Percentiles rank a stretch among this genome's conserved stretches.
These are phyloP conservation scores for Sarcophaga caerulescens DNA, from an alignment of 2,888 invertebrate species.

Conservation along the genomic window DNA sequence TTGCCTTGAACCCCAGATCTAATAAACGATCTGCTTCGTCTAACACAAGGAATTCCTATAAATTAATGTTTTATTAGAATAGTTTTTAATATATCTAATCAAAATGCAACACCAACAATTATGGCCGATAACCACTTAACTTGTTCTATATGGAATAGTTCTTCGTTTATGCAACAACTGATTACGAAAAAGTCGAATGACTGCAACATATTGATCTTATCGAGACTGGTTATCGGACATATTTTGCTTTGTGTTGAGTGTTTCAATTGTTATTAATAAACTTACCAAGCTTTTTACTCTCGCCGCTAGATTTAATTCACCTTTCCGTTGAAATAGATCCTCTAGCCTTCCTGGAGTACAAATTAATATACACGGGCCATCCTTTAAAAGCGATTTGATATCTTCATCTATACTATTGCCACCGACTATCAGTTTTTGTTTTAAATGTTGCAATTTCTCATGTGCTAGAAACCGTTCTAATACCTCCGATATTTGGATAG, in stretches of 20 bases:
- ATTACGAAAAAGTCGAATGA: too few relatives aligned
- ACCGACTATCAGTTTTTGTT: slow-evolving; percentile 88
- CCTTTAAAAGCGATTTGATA: slow-evolving; percentile 84
- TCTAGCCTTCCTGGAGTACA: slow-evolving; percentile 97
- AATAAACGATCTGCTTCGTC: slow-evolving; percentile 98
- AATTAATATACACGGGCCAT: slow-evolving; percentile 92
- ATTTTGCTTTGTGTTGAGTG: too few relatives aligned
- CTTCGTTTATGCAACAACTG: too few relatives aligned
- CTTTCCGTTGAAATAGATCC: slow-evolving; percentile 89
- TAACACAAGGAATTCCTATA: slow-evolving; percentile 92
- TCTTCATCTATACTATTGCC: slow-evolving; percentile 91
- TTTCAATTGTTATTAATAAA: neutral
- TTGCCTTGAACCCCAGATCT: slow-evolving; percentile 94
- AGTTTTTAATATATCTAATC: neutral
- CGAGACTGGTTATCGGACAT: too few relatives aligned
- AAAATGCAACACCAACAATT: neutral
- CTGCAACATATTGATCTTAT: too few relatives aligned
- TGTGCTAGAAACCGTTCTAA: slow-evolving; percentile 82
- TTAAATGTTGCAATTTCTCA: slow-evolving; percentile 81
- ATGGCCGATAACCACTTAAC: neutral
- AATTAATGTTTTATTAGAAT: neutral
- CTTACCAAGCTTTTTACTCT: slow-evolving; percentile 90
- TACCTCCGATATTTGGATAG: slow-evolving; percentile 91
- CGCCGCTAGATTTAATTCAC: slow-evolving; percentile 86
- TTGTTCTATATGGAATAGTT: neutral